phyloP scores from a whole-genome alignment of 37 sponge, comb jelly and placozoan genomes.

The Aplysina aerophoba region DNA sequence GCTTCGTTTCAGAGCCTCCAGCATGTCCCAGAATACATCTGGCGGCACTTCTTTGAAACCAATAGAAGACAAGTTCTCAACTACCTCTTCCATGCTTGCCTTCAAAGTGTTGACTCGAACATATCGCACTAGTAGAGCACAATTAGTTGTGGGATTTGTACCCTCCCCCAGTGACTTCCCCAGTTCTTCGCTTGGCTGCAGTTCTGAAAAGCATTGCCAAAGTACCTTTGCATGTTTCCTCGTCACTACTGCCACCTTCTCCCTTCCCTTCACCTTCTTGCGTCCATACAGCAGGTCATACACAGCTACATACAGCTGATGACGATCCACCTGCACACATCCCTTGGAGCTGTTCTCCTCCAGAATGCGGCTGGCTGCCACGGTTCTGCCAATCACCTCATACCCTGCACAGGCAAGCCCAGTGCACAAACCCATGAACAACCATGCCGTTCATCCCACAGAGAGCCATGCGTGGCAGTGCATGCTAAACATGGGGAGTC shows the following conservation, averaged over 20 bases:
- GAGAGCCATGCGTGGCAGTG: too few relatives aligned
- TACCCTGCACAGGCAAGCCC: not conserved
- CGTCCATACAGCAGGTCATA: conserved; percentile 15
- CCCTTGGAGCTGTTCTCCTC: not conserved
- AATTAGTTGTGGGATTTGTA: not conserved
- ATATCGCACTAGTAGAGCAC: conserved; percentile 36
- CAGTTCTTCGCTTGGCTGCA: too few relatives aligned
- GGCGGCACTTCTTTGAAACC: conserved; percentile 14
- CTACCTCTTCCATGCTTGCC: conserved; percentile 5
- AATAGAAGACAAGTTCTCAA: conserved; percentile 6
- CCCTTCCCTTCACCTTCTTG: not conserved
- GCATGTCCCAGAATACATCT: not conserved
- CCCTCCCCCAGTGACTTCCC: too few relatives aligned
- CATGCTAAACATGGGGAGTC: too few relatives aligned
- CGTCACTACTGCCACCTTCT: not conserved
- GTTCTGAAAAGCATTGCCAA: not conserved
- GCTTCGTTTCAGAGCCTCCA: not conserved
- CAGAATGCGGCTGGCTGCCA: not conserved
- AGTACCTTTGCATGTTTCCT: not conserved
- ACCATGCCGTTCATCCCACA: too few relatives aligned
- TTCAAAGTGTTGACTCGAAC: conserved; percentile 79
- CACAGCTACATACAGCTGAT: not conserved
- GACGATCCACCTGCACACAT: not conserved
- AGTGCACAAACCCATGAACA: not conserved
- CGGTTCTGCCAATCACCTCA: not conserved